Evolutionary conservation across 2,888 invertebrate genomes (phyloP).

Genomic region (Spisula subtruncata): DNA sequence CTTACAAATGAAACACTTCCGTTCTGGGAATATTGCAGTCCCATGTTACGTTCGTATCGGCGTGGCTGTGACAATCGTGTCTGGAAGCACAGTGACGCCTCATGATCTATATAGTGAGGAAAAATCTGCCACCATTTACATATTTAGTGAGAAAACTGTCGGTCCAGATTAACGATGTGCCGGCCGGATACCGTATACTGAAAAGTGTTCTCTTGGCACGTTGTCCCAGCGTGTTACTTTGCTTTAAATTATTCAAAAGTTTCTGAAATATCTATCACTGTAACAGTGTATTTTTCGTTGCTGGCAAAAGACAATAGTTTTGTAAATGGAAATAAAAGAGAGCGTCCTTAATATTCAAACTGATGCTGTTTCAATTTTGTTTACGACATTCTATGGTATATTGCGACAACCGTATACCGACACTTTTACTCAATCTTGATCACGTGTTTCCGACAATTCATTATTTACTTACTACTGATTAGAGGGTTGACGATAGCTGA

Average conservation of each 20-base stretch:
- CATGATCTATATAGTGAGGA: conserved; percentile 43
- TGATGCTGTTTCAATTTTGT: conserved; percentile 28
- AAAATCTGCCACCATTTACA: conserved; percentile 52
- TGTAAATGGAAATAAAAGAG: conserved; percentile 35
- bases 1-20: conserved; percentile 70
- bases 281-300: conserved; percentile 27
- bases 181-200: conserved; percentile 24
- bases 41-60: conserved; percentile 43
- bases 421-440: conserved; percentile 25
- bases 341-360: conserved; percentile 28
- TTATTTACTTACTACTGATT: conserved; percentile 18
- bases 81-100: conserved; percentile 41
- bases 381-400: neutral
- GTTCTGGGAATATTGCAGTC: conserved; percentile 52
- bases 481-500: neutral
- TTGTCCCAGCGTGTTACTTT: conserved; percentile 33
- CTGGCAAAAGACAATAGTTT: conserved; percentile 41
- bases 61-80: conserved; percentile 45
- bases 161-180: conserved; percentile 37
- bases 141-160: conserved; percentile 39
- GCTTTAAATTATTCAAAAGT: conserved; percentile 53
- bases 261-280: conserved; percentile 50
- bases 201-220: conserved; percentile 31
- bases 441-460: neutral
- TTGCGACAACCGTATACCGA: conserved; percentile 26